Evolutionary conservation across 2,797 vertebrate genomes (phyloP).

Genomic region (Notolabrus celidotus): DNA sequence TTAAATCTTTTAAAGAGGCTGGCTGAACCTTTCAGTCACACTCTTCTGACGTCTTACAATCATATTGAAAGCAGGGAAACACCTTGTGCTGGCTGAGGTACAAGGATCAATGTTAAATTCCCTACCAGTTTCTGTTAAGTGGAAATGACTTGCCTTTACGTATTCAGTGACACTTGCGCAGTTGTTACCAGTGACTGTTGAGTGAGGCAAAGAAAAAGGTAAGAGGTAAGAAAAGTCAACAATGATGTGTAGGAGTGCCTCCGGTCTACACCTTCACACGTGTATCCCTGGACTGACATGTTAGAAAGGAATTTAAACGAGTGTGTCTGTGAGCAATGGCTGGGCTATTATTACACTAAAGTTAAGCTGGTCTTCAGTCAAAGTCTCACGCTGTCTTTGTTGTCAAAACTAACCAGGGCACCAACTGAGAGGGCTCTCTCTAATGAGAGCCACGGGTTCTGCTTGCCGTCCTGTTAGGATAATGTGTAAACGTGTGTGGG

Average conservation of each 20-base stretch:
- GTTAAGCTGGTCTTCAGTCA: conserved; percentile 30
- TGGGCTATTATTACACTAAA: conserved; percentile 11
- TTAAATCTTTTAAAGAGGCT: background rate
- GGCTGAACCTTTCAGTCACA: background rate
- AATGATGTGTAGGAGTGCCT: conserved; percentile 40
- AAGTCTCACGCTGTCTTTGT: conserved; percentile 23
- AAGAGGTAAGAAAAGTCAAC: conserved; percentile 40
- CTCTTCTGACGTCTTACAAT: background rate
- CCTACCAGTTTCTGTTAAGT: background rate
- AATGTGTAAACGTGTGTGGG: conserved; percentile 6
- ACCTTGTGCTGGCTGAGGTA: too few species aligned
- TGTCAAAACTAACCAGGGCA: conserved; percentile 39
- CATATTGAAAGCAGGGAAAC: background rate
- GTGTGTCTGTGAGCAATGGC: background rate
- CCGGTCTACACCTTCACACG: background rate
- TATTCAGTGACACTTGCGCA: background rate
- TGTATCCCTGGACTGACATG: too few species aligned
- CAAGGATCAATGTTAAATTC: background rate
- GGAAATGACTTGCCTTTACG: too few species aligned
- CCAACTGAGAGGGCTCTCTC: conserved; percentile 8
- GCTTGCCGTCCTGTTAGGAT: conserved; percentile 29
- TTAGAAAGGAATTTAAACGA: background rate
- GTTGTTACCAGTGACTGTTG: background rate
- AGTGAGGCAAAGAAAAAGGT: conserved; percentile 14
- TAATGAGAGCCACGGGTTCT: conserved; percentile 48